These are phyloP conservation scores for Nebria ingens DNA, from an alignment of 1,140 invertebrate genomes.

Conservation along the genomic window DNA sequence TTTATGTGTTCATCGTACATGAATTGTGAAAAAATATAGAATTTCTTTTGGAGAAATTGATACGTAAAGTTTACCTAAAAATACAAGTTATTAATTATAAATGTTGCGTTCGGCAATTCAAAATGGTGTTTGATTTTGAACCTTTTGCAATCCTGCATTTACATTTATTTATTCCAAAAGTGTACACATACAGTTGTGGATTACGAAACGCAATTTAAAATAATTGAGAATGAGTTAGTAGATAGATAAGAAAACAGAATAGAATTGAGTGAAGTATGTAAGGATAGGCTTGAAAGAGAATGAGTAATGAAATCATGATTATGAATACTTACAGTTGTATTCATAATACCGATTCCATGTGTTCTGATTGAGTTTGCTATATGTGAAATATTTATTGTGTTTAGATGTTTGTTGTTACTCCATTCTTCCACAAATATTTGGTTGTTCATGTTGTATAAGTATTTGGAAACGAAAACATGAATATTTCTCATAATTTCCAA, in stretches of 20 bases:
- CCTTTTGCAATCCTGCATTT: no score
- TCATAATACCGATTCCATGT: constrained; percentile 96
- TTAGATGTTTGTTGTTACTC: constrained; percentile 89
- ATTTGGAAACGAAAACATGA: constrained; percentile 87
- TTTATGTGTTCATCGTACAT: constrained; percentile 98
- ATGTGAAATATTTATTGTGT: constrained; percentile 92
- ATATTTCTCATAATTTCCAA: constrained; percentile 97
- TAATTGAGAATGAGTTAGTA: no score
- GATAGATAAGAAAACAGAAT: no score
- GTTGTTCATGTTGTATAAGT: constrained; percentile 93
- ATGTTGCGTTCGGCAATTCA: no score
- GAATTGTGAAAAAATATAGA: constrained; percentile 94
- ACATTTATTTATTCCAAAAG: no score
- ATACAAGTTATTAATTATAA: no score
- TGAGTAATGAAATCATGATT: no score
- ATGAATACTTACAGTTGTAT: constrained; percentile 64
- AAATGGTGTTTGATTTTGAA: no score
- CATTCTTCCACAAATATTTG: constrained; percentile 92
- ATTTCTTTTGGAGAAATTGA: constrained; percentile 90
- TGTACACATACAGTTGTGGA: no score
- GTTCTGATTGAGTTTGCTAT: constrained; percentile 96
- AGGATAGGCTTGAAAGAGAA: no score
- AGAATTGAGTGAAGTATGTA: no score
- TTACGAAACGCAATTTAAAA: no score
- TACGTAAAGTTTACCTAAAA: constrained; percentile 86